Evolutionary conservation across 2,113 vertebrate species (phyloP).

Genomic region (rat (Rattus norvegicus)): DNA sequence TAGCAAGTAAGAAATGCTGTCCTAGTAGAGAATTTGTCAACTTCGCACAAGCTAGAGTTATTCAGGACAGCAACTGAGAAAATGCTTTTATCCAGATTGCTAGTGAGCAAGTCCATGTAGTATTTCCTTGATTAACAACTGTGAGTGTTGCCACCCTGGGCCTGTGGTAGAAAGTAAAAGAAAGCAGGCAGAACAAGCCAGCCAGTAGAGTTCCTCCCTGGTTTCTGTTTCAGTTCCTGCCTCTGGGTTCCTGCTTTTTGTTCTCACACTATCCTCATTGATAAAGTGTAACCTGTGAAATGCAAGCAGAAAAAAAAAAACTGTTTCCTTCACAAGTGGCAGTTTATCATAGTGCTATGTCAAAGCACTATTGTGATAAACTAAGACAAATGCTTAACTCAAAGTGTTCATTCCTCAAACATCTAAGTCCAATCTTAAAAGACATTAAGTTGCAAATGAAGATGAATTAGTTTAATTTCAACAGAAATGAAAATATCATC

Average conservation of each 20-base stretch:
- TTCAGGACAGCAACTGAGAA: not conserved
- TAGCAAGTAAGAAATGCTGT: not conserved
- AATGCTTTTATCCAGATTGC: not conserved
- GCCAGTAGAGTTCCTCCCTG: not conserved
- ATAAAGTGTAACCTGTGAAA: not conserved
- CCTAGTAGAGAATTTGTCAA: not conserved
- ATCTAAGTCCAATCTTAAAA: not conserved
- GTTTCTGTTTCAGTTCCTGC: not conserved
- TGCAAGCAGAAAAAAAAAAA: not conserved
- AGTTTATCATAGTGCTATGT: not conserved
- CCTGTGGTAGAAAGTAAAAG: not conserved
- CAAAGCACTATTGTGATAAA: not conserved
- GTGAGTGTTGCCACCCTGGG: not conserved
- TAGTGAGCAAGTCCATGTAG: not conserved
- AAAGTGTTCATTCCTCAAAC: not conserved
- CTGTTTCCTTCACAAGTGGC: not conserved
- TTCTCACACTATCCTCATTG: not conserved
- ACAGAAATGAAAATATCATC: not conserved
- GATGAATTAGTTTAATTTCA: slow-evolving; percentile 47
- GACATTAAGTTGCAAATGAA: not conserved
- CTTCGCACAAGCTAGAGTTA: too few relatives aligned
- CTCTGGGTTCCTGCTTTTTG: not conserved
- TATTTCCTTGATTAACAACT: not conserved
- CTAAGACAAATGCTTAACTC: not conserved
- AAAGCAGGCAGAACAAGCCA: not conserved